phyloP scores from a whole-genome alignment of 2,113 vertebrate species.

The Spermophilus dauricus region DNA sequence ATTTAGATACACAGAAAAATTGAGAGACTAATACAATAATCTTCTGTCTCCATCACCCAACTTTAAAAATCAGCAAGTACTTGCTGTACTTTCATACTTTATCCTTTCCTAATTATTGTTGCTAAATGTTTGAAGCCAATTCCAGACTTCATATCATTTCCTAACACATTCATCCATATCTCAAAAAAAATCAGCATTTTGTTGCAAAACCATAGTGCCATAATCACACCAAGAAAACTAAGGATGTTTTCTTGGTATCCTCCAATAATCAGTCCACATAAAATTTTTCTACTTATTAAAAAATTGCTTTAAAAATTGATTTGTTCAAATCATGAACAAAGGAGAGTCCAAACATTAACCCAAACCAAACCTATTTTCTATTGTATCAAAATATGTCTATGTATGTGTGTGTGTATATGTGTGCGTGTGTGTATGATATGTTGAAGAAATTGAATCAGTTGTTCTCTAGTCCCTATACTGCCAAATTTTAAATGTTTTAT shows the following conservation, averaged over 20 bases:
- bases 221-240: neutral
- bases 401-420: no score
- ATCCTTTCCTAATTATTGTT: neutral
- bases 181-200: neutral
- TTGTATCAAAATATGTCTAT: neutral
- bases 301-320: neutral
- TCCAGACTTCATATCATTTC: neutral
- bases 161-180: neutral
- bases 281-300: neutral
- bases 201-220: neutral
- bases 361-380: neutral
- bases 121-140: constrained; percentile 20
- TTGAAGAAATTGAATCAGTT: constrained; percentile 2
- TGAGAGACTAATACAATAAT: neutral
- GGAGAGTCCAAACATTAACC: neutral
- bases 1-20: neutral
- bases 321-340: constrained; percentile 48
- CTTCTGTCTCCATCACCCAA: neutral
- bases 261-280: neutral
- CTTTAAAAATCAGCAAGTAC: neutral
- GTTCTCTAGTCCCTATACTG: neutral
- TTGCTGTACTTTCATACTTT: neutral
- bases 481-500: constrained; percentile 20
- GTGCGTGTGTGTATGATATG: neutral
- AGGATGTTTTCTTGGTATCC: neutral